Evolutionary conservation across 2,888 invertebrate genomes (phyloP), one percentile per base, ranked within the genome.

Genomic region (Ommatoiulus sabulosus): DNA sequence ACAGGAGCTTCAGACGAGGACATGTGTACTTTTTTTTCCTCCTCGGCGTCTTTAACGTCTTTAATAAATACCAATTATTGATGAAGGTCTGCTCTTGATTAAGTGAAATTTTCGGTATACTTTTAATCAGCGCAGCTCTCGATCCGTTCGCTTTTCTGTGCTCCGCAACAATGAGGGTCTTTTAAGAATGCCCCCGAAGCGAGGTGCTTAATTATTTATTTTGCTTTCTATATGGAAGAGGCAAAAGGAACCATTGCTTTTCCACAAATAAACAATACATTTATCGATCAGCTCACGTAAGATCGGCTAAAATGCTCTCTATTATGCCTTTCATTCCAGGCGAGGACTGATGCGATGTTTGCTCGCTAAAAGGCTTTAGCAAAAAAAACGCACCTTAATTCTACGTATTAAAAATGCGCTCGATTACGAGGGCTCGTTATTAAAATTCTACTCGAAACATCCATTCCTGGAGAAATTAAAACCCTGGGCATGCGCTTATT

Each of bases 41-140:
- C 57, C 5, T 63, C 10, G 72, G 24, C 72, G 24, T 72, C 72
- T 72, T 72, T 12, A 72, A 72, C 12, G 72, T 72, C 72, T 24
- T 72, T 24, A 72, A 72, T 72, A 72, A 72, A 72, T 72, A 72
- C 72, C 72, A 72, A 72, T 72, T 72, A 72, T 72, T 72, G 72
- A 72, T 24, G 10, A 7, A 72, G 24, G 24, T n/a, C 24, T 72
- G 72, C 3, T 24, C 72, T 24, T 72, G 72, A 72, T 24, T 10
- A 72, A 24, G 10, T 10, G 24, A 10, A n/a, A 72, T 24, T 72
- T 72, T 72, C 24, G 72, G 10, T 72, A 24, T 72, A 72, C 24
- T 24, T 8, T 72, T 72, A 72, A 72, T 72, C 72, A 72, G 20
- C 72, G 24, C 3, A 24, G 24, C 24, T 24, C 24, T 52, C 35